Conservation (phyloP, 1,140 invertebrate species). For the Sweltsa coloradensis region DNA sequence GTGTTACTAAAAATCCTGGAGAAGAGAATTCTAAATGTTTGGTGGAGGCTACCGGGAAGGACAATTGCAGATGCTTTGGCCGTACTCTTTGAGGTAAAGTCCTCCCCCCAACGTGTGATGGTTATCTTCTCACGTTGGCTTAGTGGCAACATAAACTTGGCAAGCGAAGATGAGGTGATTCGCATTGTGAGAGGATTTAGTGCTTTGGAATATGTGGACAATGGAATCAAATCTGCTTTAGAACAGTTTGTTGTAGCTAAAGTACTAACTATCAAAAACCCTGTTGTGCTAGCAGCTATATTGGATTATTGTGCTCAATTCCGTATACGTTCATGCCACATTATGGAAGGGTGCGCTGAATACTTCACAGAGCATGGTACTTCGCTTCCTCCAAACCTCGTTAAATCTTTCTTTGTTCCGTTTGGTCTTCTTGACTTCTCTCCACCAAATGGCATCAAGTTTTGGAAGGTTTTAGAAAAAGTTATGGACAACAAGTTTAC, state of each 20-base stretch:
- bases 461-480: conserved; percentile 46
- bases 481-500: conserved; percentile 42
- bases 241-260: conserved; percentile 45
- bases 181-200: conserved; percentile 44
- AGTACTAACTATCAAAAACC: conserved; percentile 32
- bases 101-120: conserved; percentile 31
- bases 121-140: conserved; percentile 42
- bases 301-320: conserved; percentile 49
- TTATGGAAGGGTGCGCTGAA: conserved; percentile 42
- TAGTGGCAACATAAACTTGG: conserved; percentile 43
- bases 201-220: conserved; percentile 37
- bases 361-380: conserved; percentile 41
- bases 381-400: conserved; percentile 35
- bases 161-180: conserved; percentile 42
- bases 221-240: conserved; percentile 40
- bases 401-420: conserved; percentile 43
- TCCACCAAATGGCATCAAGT: conserved; percentile 36
- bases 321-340: conserved; percentile 38
- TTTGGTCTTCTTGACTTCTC: conserved; percentile 50
- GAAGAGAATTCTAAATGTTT: conserved; percentile 40
- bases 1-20: conserved; percentile 48
- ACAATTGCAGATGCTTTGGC: conserved; percentile 43
- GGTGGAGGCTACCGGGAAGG: conserved; percentile 38
- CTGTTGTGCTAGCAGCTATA: conserved; percentile 41
- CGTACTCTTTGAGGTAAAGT: conserved; percentile 26